These are phyloP conservation scores for Pachyrhynchus sulphureomaculatus DNA, from an alignment of 1,140 invertebrate species.

Conservation along the genomic window DNA sequence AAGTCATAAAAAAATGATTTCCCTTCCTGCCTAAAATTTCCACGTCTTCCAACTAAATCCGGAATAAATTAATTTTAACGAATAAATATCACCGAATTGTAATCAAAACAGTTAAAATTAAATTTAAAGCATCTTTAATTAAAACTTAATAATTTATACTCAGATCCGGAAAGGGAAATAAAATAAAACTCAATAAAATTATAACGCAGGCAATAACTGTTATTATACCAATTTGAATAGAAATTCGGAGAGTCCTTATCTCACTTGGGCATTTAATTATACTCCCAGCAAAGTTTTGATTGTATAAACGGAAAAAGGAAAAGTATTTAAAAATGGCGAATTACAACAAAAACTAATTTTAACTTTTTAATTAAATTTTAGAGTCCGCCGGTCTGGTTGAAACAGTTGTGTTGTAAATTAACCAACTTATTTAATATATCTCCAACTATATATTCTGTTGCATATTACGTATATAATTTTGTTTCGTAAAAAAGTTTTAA, in stretches of 20 bases:
- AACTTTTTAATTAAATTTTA: slow-evolving; percentile 53
- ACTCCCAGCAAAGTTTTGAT: slow-evolving; percentile 42
- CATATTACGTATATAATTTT: no score
- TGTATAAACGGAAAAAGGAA: slow-evolving; percentile 42
- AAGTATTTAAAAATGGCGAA: slow-evolving; percentile 50
- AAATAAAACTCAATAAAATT: slow-evolving; percentile 30
- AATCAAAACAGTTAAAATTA: background rate
- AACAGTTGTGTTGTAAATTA: slow-evolving; percentile 48
- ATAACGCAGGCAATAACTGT: slow-evolving; percentile 36
- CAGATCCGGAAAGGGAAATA: background rate
- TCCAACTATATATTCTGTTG: slow-evolving; percentile 29
- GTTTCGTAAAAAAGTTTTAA: no score
- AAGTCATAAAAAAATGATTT: no score
- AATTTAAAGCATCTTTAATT: slow-evolving; percentile 5
- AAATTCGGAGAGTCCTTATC: slow-evolving; percentile 33
- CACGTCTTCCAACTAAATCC: no score
- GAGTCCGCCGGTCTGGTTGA: slow-evolving; percentile 28
- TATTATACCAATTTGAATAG: slow-evolving; percentile 37
- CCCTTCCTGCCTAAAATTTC: no score
- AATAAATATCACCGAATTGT: no score
- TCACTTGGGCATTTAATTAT: slow-evolving; percentile 44
- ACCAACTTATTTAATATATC: slow-evolving; percentile 48
- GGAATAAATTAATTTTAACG: no score
- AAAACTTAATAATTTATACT: slow-evolving; percentile 11
- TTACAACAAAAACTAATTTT: slow-evolving; percentile 53